A percentile compares a stretch with the other conserved stretches of the same genome.
Conservation (phyloP, 2,888 invertebrate species). For the Cylindroiulus punctatus region DNA sequence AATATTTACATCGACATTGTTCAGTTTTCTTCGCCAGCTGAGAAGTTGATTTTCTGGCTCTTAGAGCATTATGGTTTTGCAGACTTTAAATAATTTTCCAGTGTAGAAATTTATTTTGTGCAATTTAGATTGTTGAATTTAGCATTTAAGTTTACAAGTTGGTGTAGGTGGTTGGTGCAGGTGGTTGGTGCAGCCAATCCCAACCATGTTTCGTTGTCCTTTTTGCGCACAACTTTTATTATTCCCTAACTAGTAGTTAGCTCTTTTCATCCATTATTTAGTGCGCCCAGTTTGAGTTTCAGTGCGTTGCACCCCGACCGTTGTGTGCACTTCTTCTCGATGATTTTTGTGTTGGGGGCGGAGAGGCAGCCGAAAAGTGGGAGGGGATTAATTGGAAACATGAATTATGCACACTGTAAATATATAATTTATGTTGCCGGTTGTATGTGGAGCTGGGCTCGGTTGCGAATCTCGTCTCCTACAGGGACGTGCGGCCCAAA, state of each 20-base stretch:
- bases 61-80: no score
- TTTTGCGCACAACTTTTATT: not conserved
- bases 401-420: constrained; percentile 25
- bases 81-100: no score
- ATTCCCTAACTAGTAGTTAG: constrained; percentile 47
- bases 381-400: constrained; percentile 41
- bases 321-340: not conserved
- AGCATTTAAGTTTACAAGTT: no score
- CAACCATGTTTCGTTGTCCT: not conserved
- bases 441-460: no score
- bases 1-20: no score
- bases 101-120: no score
- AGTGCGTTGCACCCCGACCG: not conserved
- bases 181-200: not conserved
- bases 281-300: not conserved
- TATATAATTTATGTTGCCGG: constrained; percentile 20
- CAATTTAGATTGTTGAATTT: no score
- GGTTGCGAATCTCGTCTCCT: not conserved
- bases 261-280: constrained; percentile 1
- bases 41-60: no score
- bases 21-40: no score
- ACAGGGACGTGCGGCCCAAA: not conserved
- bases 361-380: not conserved
- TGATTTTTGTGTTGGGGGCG: not conserved
- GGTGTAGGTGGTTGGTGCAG: no score